Evolutionary conservation across 2,797 vertebrate genomes (phyloP).

Genomic region (Semaprochilodus insignis): DNA sequence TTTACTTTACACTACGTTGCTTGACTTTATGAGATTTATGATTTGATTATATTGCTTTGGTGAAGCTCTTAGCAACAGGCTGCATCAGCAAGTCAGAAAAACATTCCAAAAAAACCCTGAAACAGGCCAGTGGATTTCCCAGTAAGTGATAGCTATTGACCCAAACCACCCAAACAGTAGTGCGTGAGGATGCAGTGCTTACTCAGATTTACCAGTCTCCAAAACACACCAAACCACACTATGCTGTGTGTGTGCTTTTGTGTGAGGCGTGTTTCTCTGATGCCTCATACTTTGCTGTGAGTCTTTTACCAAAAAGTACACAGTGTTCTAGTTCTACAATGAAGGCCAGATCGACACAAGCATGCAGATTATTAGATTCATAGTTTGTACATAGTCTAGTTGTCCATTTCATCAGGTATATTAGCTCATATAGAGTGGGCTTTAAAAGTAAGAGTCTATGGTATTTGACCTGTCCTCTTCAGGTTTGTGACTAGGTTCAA

Average conservation of each 20-base stretch:
- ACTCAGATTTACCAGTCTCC: neutral
- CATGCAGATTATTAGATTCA: no score
- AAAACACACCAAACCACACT: neutral
- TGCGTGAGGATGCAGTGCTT: neutral
- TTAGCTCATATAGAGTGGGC: no score
- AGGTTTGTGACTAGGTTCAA: no score
- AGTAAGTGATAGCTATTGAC: neutral
- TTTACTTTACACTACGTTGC: neutral
- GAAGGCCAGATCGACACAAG: neutral
- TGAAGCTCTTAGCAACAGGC: neutral
- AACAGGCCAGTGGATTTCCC: neutral
- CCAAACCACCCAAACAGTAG: neutral
- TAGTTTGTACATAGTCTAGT: no score
- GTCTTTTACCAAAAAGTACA: slow-evolving; percentile 6
- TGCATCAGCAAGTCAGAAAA: neutral
- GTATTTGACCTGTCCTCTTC: no score
- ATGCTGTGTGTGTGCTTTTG: neutral
- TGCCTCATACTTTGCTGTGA: neutral
- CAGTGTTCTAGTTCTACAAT: neutral
- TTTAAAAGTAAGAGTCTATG: no score
- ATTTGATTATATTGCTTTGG: neutral
- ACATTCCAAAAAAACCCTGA: no score
- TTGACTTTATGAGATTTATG: slow-evolving; percentile 1
- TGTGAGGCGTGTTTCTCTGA: neutral
- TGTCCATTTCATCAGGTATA: no score